Percentiles rank a stretch among this genome's conserved stretches.
phyloP scores from a whole-genome alignment of 1,140 invertebrate genomes.

The Tachypleus tridentatus region DNA sequence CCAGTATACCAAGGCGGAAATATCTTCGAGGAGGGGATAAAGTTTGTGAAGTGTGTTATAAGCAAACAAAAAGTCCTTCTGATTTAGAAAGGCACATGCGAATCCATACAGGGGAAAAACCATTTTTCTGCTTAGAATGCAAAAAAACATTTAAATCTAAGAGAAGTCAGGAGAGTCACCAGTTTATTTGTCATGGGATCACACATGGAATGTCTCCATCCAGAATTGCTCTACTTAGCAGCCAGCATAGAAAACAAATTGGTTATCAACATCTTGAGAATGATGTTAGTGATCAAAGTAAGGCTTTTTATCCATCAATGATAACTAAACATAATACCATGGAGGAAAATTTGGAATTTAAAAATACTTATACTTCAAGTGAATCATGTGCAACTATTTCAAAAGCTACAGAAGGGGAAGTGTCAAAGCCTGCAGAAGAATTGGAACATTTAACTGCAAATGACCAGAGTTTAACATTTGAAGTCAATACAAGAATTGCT shows the following conservation, averaged over 20 bases:
- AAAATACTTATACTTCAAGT: constrained; percentile 10
- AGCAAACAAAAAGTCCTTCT: constrained; percentile 45
- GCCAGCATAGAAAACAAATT: background rate
- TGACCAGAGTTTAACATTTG: no score
- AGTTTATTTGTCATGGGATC: constrained; percentile 16
- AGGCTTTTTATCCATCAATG: constrained; percentile 5
- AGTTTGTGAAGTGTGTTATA: constrained; percentile 42
- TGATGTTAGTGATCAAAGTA: constrained; percentile 4
- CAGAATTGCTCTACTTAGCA: constrained; percentile 11
- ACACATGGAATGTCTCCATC: constrained; percentile 14
- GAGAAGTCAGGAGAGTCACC: constrained; percentile 15
- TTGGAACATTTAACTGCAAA: no score
- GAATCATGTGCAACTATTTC: background rate
- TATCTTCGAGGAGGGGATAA: constrained; percentile 10
- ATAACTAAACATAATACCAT: constrained; percentile 5
- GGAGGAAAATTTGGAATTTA: background rate
- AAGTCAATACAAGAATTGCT: no score
- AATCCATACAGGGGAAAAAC: constrained; percentile 69
- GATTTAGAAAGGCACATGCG: constrained; percentile 49
- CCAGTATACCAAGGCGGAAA: no score
- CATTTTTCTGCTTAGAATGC: constrained; percentile 37
- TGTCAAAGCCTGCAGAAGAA: no score
- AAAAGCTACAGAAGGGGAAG: no score
- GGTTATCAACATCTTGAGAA: constrained; percentile 6
- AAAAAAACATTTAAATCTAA: constrained; percentile 19